A percentile compares a stretch with the other conserved stretches of the same genome.
Conservation (phyloP, 2,797 vertebrate genomes). For the Pyrocephalus nanus region DNA sequence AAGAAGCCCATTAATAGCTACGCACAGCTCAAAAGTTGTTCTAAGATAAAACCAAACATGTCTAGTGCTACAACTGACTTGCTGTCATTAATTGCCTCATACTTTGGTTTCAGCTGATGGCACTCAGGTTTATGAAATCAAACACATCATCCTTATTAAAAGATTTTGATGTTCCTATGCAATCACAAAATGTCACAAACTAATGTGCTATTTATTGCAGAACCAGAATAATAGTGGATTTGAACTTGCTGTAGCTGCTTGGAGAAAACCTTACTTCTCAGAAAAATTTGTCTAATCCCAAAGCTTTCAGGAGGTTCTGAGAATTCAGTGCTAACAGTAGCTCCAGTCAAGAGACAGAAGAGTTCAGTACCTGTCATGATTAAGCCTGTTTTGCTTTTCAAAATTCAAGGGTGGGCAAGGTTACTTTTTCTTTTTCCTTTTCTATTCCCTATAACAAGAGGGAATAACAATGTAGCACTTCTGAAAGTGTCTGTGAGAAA, state of each 20-base stretch:
- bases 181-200: neutral
- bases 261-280: neutral
- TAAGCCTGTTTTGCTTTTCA: neutral
- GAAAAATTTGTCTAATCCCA: neutral
- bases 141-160: neutral
- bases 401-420: neutral
- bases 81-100: neutral
- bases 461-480: neutral
- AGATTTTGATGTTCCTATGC: neutral
- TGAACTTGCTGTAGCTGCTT: neutral
- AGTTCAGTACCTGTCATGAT: neutral
- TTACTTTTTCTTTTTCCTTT: neutral
- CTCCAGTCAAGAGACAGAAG: neutral
- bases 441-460: neutral
- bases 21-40: slow-evolving; percentile 26
- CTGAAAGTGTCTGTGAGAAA: neutral
- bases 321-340: neutral
- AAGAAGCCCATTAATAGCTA: neutral
- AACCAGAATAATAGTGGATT: neutral
- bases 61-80: neutral
- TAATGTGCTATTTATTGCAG: neutral
- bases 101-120: neutral
- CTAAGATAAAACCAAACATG: neutral
- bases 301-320: neutral
- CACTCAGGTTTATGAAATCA: neutral